Conservation (phyloP, 2,888 invertebrate species). For the Deilephila porcellus region DNA sequence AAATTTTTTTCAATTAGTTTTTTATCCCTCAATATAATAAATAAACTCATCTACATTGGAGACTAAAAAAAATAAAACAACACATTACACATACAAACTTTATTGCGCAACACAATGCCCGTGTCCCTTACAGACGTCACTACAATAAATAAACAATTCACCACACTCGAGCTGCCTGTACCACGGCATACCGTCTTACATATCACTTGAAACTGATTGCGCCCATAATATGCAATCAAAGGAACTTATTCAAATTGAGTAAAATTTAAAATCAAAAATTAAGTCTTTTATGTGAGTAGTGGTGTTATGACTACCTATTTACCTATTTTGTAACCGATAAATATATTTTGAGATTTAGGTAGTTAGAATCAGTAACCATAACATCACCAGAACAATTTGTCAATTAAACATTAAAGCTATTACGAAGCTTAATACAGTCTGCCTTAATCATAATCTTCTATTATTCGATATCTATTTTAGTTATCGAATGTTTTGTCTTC, state of each 20-base stretch:
- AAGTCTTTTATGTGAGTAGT: neutral
- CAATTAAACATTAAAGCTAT: neutral
- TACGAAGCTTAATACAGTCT: no score
- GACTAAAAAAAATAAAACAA: constrained; percentile 9
- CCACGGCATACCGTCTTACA: constrained; percentile 9
- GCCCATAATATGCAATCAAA: constrained; percentile 1
- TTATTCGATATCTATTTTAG: no score
- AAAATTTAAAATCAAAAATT: neutral
- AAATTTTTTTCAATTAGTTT: no score
- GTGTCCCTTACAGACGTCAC: constrained; percentile 22
- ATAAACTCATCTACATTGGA: no score
- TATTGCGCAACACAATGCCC: constrained; percentile 29
- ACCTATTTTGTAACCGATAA: neutral
- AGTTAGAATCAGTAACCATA: neutral
- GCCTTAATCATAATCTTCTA: no score
- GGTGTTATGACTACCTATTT: neutral
- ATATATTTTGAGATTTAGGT: neutral
- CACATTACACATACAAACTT: constrained; percentile 26
- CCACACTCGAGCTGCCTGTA: constrained; percentile 21
- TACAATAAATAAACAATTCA: constrained; percentile 29
- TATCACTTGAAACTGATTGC: constrained; percentile 25
- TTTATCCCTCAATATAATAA: no score
- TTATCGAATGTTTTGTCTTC: no score
- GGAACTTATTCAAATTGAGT: constrained; percentile 17
- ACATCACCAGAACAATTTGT: neutral